A percentile compares a stretch with the other conserved stretches of the same genome.
phyloP scores from a whole-genome alignment of 2,888 invertebrate genomes.

The Tetragonula carbonaria region DNA sequence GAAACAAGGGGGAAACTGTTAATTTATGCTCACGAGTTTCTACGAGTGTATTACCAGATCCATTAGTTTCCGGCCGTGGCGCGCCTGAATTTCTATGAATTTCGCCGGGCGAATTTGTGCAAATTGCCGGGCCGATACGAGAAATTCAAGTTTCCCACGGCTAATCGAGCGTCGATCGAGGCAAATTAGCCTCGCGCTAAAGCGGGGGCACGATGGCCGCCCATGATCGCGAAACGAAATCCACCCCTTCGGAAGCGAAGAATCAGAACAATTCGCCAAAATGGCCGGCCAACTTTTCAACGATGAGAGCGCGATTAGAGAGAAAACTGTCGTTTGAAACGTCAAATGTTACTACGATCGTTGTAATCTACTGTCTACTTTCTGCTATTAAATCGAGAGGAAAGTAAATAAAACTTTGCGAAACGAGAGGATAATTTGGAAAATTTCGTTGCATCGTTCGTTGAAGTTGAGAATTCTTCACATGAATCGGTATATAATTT shows the following conservation, averaged over 20 bases:
- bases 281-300: neutral
- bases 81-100: constrained; percentile 40
- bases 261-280: neutral
- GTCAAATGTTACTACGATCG: too few relatives aligned
- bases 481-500: too few relatives aligned
- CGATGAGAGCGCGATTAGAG: too few relatives aligned
- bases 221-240: too few relatives aligned
- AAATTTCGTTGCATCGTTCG: too few relatives aligned
- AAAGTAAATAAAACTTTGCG: too few relatives aligned
- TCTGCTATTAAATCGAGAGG: too few relatives aligned
- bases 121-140: constrained; percentile 33
- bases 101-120: constrained; percentile 25
- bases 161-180: constrained; percentile 26
- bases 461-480: too few relatives aligned
- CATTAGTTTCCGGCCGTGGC: constrained; percentile 28
- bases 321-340: too few relatives aligned
- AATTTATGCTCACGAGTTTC: constrained; percentile 40
- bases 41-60: constrained; percentile 26
- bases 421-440: too few relatives aligned
- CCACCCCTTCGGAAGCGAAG: neutral
- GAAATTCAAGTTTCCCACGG: constrained; percentile 33
- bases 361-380: too few relatives aligned
- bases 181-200: constrained; percentile 25
- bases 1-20: constrained; percentile 18
- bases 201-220: neutral